Conservation (phyloP, 2,113 vertebrate species). For the Tiliqua scincoides region DNA sequence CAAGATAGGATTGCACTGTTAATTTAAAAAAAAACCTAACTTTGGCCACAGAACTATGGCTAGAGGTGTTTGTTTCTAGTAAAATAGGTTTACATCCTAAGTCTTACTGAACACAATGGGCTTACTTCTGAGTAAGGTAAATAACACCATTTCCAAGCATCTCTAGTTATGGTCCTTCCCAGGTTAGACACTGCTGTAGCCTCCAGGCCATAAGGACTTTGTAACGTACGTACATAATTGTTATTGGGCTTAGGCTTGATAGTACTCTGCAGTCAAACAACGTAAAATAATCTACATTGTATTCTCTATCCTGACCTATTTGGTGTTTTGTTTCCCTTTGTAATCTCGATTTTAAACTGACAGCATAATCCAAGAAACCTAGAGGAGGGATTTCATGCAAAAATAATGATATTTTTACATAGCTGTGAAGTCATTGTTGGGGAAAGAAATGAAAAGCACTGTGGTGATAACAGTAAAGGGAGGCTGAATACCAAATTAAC, state of each 20-base stretch:
- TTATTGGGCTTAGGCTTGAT: neutral
- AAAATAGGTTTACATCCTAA: too few relatives aligned
- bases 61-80: too few relatives aligned
- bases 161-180: neutral
- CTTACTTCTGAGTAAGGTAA: too few relatives aligned
- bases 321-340: neutral
- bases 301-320: neutral
- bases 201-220: neutral
- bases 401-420: neutral
- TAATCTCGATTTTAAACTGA: neutral
- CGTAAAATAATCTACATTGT: neutral
- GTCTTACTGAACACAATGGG: too few relatives aligned
- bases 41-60: too few relatives aligned
- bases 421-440: neutral
- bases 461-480: neutral
- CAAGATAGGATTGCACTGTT: too few relatives aligned
- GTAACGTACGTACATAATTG: neutral
- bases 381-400: neutral
- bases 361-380: neutral
- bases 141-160: too few relatives aligned
- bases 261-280: neutral
- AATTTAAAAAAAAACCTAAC: too few relatives aligned
- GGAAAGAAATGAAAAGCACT: neutral
- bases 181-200: too few relatives aligned
- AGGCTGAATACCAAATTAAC: conserved; percentile 1